Evolutionary conservation across 1,140 invertebrate genomes (phyloP).

Genomic region (Cecropterus lyciades): DNA sequence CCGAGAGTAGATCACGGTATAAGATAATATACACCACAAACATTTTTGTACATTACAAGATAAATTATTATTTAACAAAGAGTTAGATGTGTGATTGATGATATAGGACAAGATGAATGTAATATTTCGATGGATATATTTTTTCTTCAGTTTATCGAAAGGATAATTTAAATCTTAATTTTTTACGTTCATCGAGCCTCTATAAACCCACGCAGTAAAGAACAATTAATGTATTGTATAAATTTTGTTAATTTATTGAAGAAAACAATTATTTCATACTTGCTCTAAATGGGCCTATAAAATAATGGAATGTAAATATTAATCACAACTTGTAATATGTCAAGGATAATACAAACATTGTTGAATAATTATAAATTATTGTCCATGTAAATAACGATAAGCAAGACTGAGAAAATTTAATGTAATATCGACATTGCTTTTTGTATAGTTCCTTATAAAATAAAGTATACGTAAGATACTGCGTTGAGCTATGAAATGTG

Average conservation of each 20-base stretch:
- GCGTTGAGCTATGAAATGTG: too few species aligned
- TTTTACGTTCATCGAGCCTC: too few species aligned
- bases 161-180: too few species aligned
- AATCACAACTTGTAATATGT: conserved; percentile 1
- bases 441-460: conserved; percentile 2
- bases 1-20: neutral
- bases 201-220: too few species aligned
- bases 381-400: conserved; percentile 74
- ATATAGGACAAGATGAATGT: too few species aligned
- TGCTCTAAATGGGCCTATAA: too few species aligned
- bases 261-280: too few species aligned
- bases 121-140: too few species aligned
- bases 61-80: neutral
- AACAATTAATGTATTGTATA: too few species aligned
- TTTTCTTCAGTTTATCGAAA: too few species aligned
- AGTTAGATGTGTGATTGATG: neutral
- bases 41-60: neutral
- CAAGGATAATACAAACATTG: conserved; percentile 11
- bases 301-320: too few species aligned
- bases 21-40: neutral
- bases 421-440: conserved; percentile 38
- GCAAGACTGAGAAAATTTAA: conserved; percentile 72
- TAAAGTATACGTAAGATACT: conserved; percentile 14
- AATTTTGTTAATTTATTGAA: too few species aligned
- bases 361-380: conserved; percentile 37